phyloP scores from a whole-genome alignment of 2,888 invertebrate genomes.

The Xylocampa areola region DNA sequence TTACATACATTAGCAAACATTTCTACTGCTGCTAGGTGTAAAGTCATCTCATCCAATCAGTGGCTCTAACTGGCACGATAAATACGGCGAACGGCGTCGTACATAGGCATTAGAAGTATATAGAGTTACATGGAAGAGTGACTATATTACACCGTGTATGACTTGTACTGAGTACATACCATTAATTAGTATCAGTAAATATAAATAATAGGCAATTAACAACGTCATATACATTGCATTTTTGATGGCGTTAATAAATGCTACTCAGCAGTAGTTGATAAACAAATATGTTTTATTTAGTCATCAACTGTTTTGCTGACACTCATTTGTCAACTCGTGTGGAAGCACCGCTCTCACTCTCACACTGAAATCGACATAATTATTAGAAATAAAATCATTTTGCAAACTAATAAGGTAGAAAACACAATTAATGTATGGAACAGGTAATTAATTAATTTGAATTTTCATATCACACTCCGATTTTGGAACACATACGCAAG shows the following conservation, averaged over 20 bases:
- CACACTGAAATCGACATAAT: too few relatives aligned
- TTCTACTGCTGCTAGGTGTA: constrained; percentile 55
- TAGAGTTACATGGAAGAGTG: constrained; percentile 48
- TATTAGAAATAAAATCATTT: too few relatives aligned
- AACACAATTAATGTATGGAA: constrained; percentile 20
- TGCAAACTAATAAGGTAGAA: too few relatives aligned
- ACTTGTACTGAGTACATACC: constrained; percentile 25
- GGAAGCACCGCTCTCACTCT: constrained; percentile 23
- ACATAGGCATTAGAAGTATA: constrained; percentile 59
- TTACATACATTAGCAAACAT: constrained; percentile 55
- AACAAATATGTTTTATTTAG: neutral
- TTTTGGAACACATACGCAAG: constrained; percentile 27
- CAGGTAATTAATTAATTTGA: constrained; percentile 26
- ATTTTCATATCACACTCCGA: constrained; percentile 17
- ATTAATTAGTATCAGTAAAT: constrained; percentile 31
- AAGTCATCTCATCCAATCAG: constrained; percentile 68
- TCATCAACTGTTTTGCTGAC: constrained; percentile 2
- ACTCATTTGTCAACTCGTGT: neutral
- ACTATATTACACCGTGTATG: constrained; percentile 34
- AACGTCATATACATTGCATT: constrained; percentile 36
- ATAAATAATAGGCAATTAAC: constrained; percentile 44
- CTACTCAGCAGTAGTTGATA: constrained; percentile 8
- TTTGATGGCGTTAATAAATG: constrained; percentile 17
- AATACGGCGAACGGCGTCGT: constrained; percentile 60
- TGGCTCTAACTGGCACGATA: constrained; percentile 65